phyloP scores from a whole-genome alignment of 2,888 invertebrate genomes.

The Hartigia nigra region DNA sequence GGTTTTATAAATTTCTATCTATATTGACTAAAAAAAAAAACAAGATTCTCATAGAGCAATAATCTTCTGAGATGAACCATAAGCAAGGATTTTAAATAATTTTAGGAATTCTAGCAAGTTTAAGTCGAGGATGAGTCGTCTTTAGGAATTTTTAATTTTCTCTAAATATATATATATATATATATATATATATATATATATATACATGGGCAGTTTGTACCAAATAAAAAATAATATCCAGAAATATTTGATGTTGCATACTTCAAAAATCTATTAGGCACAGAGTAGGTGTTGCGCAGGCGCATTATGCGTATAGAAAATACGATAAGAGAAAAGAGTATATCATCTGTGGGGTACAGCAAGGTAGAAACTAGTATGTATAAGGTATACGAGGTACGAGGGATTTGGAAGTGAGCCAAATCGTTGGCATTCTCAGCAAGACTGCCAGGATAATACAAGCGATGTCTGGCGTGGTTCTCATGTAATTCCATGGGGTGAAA shows the following conservation, averaged over 20 bases:
- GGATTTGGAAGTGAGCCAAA: constrained; percentile 35
- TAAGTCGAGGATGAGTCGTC: background rate
- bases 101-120: background rate
- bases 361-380: background rate
- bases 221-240: background rate
- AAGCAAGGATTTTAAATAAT: background rate
- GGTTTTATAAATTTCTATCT: background rate
- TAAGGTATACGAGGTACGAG: constrained; percentile 17
- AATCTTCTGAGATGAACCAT: background rate
- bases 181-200: no score
- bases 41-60: background rate
- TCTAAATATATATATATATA: background rate
- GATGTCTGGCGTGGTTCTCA: constrained; percentile 16
- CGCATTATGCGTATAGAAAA: background rate
- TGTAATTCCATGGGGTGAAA: constrained; percentile 16
- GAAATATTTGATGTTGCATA: background rate
- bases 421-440: constrained; percentile 23
- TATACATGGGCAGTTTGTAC: background rate
- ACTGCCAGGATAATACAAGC: constrained; percentile 23
- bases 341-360: background rate
- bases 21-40: no score
- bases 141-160: background rate
- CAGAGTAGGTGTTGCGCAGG: background rate
- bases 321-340: background rate
- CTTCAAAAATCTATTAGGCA: background rate